Base-by-base conservation (phyloP, 1,140 invertebrate genomes). In the Sesamia nonagrioides region DNA sequence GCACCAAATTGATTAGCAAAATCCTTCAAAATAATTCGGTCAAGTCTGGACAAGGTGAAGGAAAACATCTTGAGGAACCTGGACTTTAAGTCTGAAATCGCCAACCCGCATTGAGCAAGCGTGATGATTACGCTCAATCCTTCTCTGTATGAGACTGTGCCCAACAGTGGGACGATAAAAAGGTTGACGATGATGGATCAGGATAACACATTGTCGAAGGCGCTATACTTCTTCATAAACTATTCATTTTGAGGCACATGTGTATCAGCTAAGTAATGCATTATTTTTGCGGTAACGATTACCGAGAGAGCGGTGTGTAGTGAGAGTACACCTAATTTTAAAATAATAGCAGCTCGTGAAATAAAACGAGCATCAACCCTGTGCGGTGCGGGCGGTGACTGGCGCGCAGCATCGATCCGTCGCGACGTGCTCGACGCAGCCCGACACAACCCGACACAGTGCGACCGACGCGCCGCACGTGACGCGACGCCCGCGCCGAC, bases 331-430 rank as follows among this genome's bases (percentile, higher is more conserved):
- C 40, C 27, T 63, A 61, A 75, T 50, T 75, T 69, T 63, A 63
- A 63, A 63, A 61, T 75, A 50, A 63, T 45, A 40, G 74, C 17
- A 37, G 33, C 13, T 71, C 27, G 66, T 50, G 27, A 27, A 69
- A 48, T 69, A 69, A 48, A 71, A 78, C 63, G 50, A 42, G 66
- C 60, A 37, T 48, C 76, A 78, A 60, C 76, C 76, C 76, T 78
- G 56, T 27, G 54, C 33, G 13, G 58, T 17, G 71, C 42, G 54
- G 66, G 11, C 52, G 61, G 40, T 58, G 71, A 60, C 60, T 60
- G 81, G 77, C 35, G 74, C 60, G 50, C 77, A 33, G 21, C 66
- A 86, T 88, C 80, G 83, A 84, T 84, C 84, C 84, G 86, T 81
- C 82, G 82, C 81, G 86, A 73, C 82, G 82, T 54, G 45, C 42